These are phyloP conservation scores for Pseudopleuronectes americanus DNA, from an alignment of 2,797 vertebrate genomes.

Conservation along the genomic window DNA sequence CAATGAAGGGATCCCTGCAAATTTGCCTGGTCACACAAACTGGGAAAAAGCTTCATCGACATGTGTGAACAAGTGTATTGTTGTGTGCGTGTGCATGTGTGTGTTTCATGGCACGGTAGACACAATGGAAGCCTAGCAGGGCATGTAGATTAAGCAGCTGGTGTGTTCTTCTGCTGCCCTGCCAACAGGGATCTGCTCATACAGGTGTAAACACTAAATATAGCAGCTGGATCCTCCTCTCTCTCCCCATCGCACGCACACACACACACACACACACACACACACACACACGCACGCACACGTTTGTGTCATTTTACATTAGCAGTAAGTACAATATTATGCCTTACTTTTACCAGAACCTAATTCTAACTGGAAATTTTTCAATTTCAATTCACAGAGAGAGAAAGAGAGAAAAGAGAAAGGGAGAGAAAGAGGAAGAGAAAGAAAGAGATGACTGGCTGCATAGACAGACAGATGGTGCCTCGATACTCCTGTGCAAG, in stretches of 20 bases:
- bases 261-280: not conserved
- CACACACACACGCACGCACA: not conserved
- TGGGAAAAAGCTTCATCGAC: slow-evolving; percentile 17
- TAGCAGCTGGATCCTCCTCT: slow-evolving; percentile 88
- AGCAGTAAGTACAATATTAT: not conserved
- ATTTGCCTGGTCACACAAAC: slow-evolving; percentile 26
- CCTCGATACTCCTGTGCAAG: slow-evolving; percentile 82
- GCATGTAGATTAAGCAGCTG: slow-evolving; percentile 86
- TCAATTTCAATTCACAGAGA: not conserved
- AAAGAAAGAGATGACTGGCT: slow-evolving; percentile 44
- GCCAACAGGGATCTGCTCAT: slow-evolving; percentile 89
- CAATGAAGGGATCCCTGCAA: slow-evolving; percentile 13
- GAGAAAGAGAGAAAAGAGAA: slow-evolving; percentile 4
- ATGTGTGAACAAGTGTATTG: not conserved
- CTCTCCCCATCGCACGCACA: slow-evolving; percentile 46
- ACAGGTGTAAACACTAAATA: slow-evolving; percentile 95
- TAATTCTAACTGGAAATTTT: too few relatives aligned
- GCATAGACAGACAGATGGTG: slow-evolving; percentile 89
- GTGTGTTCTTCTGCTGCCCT: slow-evolving; percentile 82
- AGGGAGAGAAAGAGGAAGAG: too few relatives aligned
- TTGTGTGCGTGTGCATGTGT: slow-evolving; percentile 12
- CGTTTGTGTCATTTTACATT: not conserved
- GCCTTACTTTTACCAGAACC: too few relatives aligned
- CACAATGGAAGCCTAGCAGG: slow-evolving; percentile 60
- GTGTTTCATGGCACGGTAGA: slow-evolving; percentile 45